Percentiles rank a stretch among this genome's conserved stretches.
phyloP scores from a whole-genome alignment of 2,113 vertebrate species.

The Butorides virescens region DNA sequence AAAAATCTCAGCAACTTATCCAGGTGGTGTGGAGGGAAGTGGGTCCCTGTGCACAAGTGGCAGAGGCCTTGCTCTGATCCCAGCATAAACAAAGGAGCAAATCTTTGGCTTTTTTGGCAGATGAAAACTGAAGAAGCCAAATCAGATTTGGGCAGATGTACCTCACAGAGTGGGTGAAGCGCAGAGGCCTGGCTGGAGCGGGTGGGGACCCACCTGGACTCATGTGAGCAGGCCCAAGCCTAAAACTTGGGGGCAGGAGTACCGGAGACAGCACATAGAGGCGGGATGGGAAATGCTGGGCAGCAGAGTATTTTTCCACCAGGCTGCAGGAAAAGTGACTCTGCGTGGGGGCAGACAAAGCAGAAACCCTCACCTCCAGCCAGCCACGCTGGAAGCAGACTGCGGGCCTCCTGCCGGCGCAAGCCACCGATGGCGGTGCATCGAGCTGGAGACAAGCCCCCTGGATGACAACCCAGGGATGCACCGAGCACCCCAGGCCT shows the following conservation, averaged over 20 bases:
- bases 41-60: accelerated
- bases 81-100: background rate
- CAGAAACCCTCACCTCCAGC: background rate
- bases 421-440: background rate
- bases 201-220: background rate
- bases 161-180: accelerated
- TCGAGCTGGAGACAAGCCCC: background rate
- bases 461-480: background rate
- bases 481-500: background rate
- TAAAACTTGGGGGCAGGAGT: background rate
- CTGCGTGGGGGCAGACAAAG: background rate
- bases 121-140: background rate
- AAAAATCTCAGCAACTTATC: background rate
- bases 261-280: background rate
- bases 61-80: background rate
- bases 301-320: background rate
- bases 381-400: background rate
- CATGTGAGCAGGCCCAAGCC: background rate
- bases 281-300: background rate
- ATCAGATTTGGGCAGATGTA: background rate
- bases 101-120: background rate
- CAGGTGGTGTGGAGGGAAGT: accelerated
- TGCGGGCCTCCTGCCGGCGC: background rate
- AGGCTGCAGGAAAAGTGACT: background rate
- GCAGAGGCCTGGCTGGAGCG: background rate